A percentile compares a stretch with the other conserved stretches of the same genome.
Evolutionary conservation across 2,797 vertebrate genomes (phyloP).

Genomic region (Leucoraja ocellata): DNA sequence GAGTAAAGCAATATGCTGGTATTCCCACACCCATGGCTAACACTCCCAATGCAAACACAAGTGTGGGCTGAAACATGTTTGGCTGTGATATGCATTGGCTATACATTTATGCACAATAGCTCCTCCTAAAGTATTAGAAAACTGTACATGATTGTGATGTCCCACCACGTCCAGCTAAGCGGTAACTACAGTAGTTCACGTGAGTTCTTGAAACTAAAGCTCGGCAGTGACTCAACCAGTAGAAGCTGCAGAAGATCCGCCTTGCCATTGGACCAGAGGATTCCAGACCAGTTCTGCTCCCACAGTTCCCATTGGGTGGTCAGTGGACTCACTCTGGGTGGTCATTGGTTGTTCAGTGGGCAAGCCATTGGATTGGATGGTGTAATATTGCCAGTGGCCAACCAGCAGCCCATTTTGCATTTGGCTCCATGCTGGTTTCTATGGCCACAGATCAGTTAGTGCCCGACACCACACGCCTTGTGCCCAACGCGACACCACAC

Average conservation of each 20-base stretch:
- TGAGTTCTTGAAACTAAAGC: background rate
- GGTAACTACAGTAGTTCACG: no score
- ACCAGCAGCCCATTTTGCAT: background rate
- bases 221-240: background rate
- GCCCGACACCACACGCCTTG: background rate
- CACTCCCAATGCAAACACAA: background rate
- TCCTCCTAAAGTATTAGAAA: background rate
- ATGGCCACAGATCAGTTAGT: background rate
- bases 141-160: background rate
- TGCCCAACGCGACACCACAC: no score
- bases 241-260: background rate
- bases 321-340: background rate
- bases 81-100: background rate
- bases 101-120: background rate
- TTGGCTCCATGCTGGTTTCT: background rate
- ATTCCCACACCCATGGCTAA: background rate
- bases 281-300: background rate
- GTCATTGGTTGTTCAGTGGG: no score
- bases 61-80: no score
- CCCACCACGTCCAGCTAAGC: background rate
- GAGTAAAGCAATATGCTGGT: background rate
- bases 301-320: background rate
- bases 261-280: background rate
- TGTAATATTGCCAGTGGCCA: background rate
- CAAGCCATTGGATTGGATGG: background rate